phyloP scores from a whole-genome alignment of 2,113 vertebrate species.

The Syngnathus floridae region DNA sequence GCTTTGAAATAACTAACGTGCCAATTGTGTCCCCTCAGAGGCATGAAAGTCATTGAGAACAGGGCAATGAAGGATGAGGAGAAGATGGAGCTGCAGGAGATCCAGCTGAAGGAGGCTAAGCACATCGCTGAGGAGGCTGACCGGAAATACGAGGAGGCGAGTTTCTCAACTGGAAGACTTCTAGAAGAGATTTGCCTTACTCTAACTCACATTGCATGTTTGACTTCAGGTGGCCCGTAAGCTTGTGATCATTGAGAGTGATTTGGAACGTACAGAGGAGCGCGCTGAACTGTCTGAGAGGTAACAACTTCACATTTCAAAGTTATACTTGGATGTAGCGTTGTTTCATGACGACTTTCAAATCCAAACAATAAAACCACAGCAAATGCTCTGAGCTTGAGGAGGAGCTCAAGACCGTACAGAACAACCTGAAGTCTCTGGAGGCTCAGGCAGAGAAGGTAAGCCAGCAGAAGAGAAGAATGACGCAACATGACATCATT shows the following conservation, averaged over 20 bases:
- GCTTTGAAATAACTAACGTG: not conserved
- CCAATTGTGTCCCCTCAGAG: constrained; percentile 67
- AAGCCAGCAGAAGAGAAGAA: constrained; percentile 17
- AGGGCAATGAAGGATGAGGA: constrained; percentile 97
- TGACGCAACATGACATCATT: not conserved
- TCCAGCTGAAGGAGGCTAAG: constrained; percentile 98
- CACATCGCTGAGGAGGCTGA: constrained; percentile 98
- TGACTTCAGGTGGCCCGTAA: constrained; percentile 90
- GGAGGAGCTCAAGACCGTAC: constrained; percentile 98
- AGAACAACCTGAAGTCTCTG: constrained; percentile 99
- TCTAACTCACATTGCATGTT: constrained; percentile 9
- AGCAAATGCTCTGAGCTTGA: constrained; percentile 99
- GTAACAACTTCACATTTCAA: constrained; percentile 62
- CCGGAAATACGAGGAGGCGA: constrained; percentile 97
- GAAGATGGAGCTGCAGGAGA: constrained; percentile 98
- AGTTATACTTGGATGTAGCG: not conserved
- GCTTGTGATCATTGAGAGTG: constrained; percentile 97
- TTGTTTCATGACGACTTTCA: not conserved
- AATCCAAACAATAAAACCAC: constrained; percentile 54
- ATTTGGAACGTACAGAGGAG: constrained; percentile 95
- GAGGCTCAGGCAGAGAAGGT: constrained; percentile 99
- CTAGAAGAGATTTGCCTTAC: not conserved
- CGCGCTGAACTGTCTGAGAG: constrained; percentile 92
- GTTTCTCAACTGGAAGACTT: constrained; percentile 38
- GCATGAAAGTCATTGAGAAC: constrained; percentile 99